Percentiles rank a stretch among this genome's conserved stretches.
Evolutionary conservation across 2,797 vertebrate species (phyloP).

Genomic region (Lemur catta): DNA sequence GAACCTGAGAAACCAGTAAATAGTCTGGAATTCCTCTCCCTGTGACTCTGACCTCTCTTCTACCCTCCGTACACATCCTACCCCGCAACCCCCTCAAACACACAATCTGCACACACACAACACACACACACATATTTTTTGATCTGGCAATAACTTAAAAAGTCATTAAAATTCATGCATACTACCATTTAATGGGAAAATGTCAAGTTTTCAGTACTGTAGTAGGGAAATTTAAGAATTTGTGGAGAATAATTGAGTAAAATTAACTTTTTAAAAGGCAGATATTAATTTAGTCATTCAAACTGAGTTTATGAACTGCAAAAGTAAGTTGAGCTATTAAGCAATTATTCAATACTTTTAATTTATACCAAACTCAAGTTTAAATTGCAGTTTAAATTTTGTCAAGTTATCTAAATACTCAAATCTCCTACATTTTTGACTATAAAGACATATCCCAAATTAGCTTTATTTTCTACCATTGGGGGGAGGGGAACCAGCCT

Average conservation of each 20-base stretch:
- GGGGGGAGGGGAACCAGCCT: background rate
- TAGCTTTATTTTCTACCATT: conserved; percentile 30
- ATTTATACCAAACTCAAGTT: background rate
- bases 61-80: background rate
- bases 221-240: background rate
- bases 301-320: background rate
- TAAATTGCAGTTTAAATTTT: background rate
- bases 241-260: background rate
- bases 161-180: background rate
- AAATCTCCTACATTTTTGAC: conserved; percentile 38
- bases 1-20: background rate
- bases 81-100: background rate
- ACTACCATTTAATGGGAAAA: background rate
- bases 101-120: background rate
- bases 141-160: background rate
- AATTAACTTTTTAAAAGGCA: background rate
- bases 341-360: background rate
- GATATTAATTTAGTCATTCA: background rate
- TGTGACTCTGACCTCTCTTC: background rate
- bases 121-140: background rate
- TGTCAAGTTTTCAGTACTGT: background rate
- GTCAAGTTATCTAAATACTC: background rate
- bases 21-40: background rate
- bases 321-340: background rate
- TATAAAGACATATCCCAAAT: conserved; percentile 11